Conservation (phyloP, 2,113 vertebrate species). For the Halcyon malimbica region DNA sequence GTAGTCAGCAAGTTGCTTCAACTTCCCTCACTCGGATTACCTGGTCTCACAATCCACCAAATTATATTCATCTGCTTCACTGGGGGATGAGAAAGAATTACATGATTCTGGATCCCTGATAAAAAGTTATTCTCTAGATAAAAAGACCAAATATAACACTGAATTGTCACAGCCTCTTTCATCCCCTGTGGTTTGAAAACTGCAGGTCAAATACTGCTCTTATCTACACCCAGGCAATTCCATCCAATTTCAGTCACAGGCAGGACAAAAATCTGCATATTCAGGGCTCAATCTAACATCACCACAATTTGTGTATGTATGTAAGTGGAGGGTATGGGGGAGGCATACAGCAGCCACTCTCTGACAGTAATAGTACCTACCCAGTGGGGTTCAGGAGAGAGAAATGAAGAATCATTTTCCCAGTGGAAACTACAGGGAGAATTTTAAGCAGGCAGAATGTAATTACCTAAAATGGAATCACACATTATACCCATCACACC, state of each 20-base stretch:
- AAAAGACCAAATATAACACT: neutral
- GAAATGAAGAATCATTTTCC: slow-evolving; percentile 10
- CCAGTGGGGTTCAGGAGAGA: neutral
- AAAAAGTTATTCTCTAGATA: neutral
- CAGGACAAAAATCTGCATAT: neutral
- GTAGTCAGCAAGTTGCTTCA: neutral
- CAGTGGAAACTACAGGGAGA: slow-evolving; percentile 18
- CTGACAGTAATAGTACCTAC: neutral
- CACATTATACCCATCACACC: slow-evolving; percentile 50
- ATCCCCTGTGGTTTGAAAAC: neutral
- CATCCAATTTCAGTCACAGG: neutral
- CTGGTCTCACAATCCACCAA: neutral
- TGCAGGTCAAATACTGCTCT: neutral
- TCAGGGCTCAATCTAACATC: neutral
- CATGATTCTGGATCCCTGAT: neutral
- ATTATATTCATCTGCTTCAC: neutral
- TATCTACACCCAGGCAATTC: neutral
- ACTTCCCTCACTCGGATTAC: neutral
- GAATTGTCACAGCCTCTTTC: neutral
- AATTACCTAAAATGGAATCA: slow-evolving; percentile 64
- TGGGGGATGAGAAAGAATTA: neutral
- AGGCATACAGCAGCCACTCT: neutral
- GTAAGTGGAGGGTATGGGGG: neutral
- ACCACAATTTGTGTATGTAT: neutral
- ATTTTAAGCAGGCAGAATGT: slow-evolving; percentile 65